These are phyloP conservation scores for Sebastes hubbsi DNA, from an alignment of 2,797 vertebrate genomes.

Conservation along the genomic window DNA sequence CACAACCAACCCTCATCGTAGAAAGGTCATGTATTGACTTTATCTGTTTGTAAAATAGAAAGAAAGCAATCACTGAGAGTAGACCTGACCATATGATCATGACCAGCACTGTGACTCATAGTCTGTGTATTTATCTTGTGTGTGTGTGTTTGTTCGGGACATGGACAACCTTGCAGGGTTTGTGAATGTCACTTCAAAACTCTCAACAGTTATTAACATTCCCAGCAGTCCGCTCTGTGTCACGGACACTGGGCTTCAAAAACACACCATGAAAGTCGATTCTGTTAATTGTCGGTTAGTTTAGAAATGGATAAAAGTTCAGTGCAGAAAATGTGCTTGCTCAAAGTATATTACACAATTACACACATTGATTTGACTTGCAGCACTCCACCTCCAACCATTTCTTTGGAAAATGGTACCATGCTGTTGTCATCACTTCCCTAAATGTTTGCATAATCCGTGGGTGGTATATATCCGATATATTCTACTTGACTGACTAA, in stretches of 20 bases:
- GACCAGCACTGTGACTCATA: conserved; percentile 16
- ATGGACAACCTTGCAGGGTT: conserved; percentile 48
- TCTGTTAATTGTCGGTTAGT: not conserved
- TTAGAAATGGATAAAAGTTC: not conserved
- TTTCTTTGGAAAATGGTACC: not conserved
- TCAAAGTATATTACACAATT: not conserved
- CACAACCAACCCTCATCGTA: conserved; percentile 9
- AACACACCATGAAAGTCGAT: not conserved
- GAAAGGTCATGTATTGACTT: conserved; percentile 50
- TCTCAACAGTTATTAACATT: conserved; percentile 46
- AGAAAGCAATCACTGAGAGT: not conserved
- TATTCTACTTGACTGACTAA: not conserved
- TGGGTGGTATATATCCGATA: not conserved
- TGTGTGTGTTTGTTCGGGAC: not conserved
- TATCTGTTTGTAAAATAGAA: conserved; percentile 51
- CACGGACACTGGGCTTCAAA: not conserved
- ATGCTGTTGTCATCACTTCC: not conserved
- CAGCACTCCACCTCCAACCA: not conserved
- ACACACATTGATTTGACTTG: not conserved
- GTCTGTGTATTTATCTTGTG: conserved; percentile 3
- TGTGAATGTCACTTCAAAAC: conserved; percentile 60
- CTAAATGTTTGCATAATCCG: not conserved
- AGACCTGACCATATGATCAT: conserved; percentile 17
- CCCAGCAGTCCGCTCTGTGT: conserved; percentile 21
- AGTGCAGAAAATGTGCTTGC: not conserved